Percentiles rank a stretch among this genome's conserved stretches.
phyloP scores from a whole-genome alignment of 2,797 vertebrate species.

The Mus caroli region DNA sequence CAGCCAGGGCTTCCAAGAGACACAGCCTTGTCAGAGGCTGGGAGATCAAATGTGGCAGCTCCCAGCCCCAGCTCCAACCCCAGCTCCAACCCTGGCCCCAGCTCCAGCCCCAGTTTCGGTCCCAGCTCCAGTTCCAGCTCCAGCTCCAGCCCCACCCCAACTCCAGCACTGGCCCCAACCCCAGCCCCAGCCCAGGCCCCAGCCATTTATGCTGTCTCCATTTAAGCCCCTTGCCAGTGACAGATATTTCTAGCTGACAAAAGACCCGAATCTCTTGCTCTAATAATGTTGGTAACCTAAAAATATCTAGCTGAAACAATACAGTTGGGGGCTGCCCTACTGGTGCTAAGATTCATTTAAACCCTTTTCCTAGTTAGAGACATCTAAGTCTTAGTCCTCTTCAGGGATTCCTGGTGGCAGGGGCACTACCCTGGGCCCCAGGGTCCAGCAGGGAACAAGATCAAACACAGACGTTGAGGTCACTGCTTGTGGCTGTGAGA shows the following conservation, averaged over 20 bases:
- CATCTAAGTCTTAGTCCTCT: background rate
- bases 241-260: conserved; percentile 18
- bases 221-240: background rate
- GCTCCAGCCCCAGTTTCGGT: background rate
- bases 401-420: background rate
- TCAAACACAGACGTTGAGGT: background rate
- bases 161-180: background rate
- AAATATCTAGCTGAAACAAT: conserved; percentile 3
- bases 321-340: fast-evolving
- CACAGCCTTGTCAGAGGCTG: background rate
- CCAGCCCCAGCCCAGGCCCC: background rate
- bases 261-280: background rate
- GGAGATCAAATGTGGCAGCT: background rate
- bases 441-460: background rate
- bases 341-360: background rate
- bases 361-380: background rate
- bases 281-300: background rate
- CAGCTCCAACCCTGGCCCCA: background rate
- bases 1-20: background rate
- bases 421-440: background rate
- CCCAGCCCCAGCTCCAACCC: background rate
- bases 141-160: too few species aligned
- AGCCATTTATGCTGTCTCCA: background rate
- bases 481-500: background rate
- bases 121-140: too few species aligned